These are phyloP conservation scores for Drosophila elegans DNA, from an alignment of 1,140 invertebrate genomes.

Conservation along the genomic window DNA sequence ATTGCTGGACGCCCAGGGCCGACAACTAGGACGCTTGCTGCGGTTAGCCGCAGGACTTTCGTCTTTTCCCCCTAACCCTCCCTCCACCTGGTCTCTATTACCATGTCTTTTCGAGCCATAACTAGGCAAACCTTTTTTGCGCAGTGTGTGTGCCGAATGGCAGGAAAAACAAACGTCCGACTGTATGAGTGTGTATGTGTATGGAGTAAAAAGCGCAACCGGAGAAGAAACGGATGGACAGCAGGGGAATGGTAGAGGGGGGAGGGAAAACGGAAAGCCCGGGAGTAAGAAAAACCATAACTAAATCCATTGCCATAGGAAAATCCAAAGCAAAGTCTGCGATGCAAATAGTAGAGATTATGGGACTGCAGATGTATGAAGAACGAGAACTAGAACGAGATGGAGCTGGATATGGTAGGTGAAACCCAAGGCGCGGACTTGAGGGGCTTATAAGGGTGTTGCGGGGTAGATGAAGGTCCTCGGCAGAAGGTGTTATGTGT, in stretches of 20 bases:
- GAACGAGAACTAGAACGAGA: slow-evolving; percentile 55
- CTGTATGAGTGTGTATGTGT: slow-evolving; percentile 23
- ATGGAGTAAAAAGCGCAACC: slow-evolving; percentile 63
- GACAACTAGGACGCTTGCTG: slow-evolving; percentile 31
- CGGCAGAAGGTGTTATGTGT: slow-evolving; percentile 58
- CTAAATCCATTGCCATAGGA: slow-evolving; percentile 80
- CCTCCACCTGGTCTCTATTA: neutral
- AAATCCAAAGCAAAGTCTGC: slow-evolving; percentile 82
- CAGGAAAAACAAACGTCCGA: slow-evolving; percentile 71
- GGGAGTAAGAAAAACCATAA: slow-evolving; percentile 80
- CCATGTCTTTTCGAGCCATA: slow-evolving; percentile 33
- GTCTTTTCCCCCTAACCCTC: neutral
- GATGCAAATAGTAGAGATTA: slow-evolving; percentile 84
- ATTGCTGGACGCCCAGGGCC: slow-evolving; percentile 17
- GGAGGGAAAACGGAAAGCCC: slow-evolving; percentile 22
- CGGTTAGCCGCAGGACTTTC: slow-evolving; percentile 43
- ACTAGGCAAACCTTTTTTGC: slow-evolving; percentile 57
- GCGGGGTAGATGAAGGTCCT: slow-evolving; percentile 23
- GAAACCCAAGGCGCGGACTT: slow-evolving; percentile 24
- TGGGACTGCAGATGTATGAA: slow-evolving; percentile 73
- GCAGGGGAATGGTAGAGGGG: slow-evolving; percentile 1
- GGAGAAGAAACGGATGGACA: slow-evolving; percentile 46
- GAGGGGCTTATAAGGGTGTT: neutral
- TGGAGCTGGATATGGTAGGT: slow-evolving; percentile 33
- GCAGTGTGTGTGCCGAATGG: slow-evolving; percentile 55